Evolutionary conservation across 2,888 invertebrate genomes (phyloP).

Genomic region (Gnatocerus cornutus): DNA sequence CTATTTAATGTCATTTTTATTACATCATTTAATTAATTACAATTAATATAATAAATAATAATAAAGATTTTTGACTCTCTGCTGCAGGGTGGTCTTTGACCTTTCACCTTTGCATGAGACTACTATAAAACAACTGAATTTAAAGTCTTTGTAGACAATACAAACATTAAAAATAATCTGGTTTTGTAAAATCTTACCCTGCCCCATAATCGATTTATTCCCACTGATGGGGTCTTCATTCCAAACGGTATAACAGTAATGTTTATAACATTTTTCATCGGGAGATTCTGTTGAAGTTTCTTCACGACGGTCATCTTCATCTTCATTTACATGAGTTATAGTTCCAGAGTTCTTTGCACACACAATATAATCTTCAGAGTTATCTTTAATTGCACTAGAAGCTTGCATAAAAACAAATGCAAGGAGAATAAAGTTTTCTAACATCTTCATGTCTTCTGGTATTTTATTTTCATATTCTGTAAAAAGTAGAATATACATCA

Average conservation of each 20-base stretch:
- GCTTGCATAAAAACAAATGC: conserved; percentile 21
- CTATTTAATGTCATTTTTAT: too few relatives aligned
- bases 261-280: conserved; percentile 74
- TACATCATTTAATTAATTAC: too few relatives aligned
- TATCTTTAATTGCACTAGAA: conserved; percentile 36
- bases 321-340: conserved; percentile 62
- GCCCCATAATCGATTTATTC: conserved; percentile 77
- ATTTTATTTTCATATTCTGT: conserved; percentile 32
- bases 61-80: too few relatives aligned
- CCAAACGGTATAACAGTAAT: conserved; percentile 84
- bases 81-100: too few relatives aligned
- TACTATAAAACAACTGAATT: too few relatives aligned
- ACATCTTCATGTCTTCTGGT: conserved; percentile 28
- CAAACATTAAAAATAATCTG: too few relatives aligned
- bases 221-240: conserved; percentile 77
- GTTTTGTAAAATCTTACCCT: conserved; percentile 74
- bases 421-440: conserved; percentile 11
- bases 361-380: conserved; percentile 51
- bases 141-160: too few relatives aligned
- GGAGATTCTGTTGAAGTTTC: conserved; percentile 63
- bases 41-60: too few relatives aligned
- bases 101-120: too few relatives aligned
- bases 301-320: conserved; percentile 63
- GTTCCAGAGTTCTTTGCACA: conserved; percentile 62
- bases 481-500: conserved; percentile 1